Evolutionary conservation across 2,113 vertebrate species (phyloP).

Genomic region (Podarcis muralis): DNA sequence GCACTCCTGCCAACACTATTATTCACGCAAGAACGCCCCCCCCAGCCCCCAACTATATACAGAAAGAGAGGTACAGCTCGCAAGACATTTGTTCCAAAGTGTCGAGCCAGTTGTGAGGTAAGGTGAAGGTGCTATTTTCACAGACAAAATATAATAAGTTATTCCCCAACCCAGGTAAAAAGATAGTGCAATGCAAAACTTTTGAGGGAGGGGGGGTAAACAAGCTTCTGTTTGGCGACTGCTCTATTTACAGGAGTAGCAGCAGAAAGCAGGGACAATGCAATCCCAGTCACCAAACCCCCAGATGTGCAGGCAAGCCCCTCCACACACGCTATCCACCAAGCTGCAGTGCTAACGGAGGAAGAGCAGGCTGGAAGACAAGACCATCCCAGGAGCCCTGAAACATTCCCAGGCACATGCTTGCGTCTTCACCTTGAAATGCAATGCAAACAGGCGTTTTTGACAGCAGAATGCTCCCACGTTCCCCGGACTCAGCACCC

Average conservation of each 20-base stretch:
- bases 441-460: neutral
- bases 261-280: neutral
- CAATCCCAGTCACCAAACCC: neutral
- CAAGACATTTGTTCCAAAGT: neutral
- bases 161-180: neutral
- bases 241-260: accelerated
- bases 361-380: constrained; percentile 14
- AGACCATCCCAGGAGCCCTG: constrained; percentile 52
- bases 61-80: constrained; percentile 48
- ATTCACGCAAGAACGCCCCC: neutral
- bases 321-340: accelerated
- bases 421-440: accelerated
- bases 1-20: constrained; percentile 5
- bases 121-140: constrained; percentile 41
- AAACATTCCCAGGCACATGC: constrained; percentile 55
- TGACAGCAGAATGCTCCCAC: neutral
- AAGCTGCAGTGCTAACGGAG: neutral
- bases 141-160: constrained; percentile 56
- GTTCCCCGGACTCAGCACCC: constrained; percentile 4
- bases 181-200: neutral
- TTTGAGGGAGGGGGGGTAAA: neutral
- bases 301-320: neutral
- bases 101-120: neutral
- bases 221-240: accelerated
- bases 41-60: constrained; percentile 37